Conservation (phyloP, 1,140 invertebrate species). For the Sinonovacula constricta region DNA sequence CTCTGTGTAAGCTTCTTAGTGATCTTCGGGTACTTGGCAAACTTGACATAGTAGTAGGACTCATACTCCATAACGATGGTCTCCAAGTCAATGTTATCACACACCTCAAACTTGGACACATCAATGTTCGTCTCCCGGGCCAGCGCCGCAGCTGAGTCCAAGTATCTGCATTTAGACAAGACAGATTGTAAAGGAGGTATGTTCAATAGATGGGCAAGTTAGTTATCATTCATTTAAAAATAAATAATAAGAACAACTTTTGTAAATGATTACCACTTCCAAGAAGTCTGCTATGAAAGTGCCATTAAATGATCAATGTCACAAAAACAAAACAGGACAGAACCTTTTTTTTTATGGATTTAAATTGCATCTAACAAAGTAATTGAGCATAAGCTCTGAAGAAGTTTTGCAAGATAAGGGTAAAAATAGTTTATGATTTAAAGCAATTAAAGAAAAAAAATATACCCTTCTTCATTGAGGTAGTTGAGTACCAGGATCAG, state of each 20-base stretch:
- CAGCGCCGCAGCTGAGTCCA: constrained; percentile 83
- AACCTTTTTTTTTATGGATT: too few species aligned
- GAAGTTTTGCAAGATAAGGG: constrained; percentile 45
- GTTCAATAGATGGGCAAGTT: too few species aligned
- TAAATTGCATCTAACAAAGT: not conserved
- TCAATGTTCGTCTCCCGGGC: constrained; percentile 85
- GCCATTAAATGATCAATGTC: too few species aligned
- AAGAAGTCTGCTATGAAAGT: too few species aligned
- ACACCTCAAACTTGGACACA: constrained; percentile 85
- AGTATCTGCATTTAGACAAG: too few species aligned
- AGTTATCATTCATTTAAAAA: too few species aligned
- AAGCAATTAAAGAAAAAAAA: constrained; percentile 46
- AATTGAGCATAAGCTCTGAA: constrained; percentile 53
- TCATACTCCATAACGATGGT: constrained; percentile 93
- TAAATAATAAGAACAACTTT: too few species aligned
- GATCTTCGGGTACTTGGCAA: constrained; percentile 91
- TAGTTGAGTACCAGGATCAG: constrained; percentile 89
- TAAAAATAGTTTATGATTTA: too few species aligned
- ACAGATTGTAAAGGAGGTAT: too few species aligned
- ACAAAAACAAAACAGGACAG: too few species aligned
- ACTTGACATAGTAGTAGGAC: constrained; percentile 90
- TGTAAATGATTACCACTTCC: too few species aligned
- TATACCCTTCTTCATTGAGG: constrained; percentile 86
- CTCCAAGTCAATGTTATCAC: constrained; percentile 94
- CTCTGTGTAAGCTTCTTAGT: constrained; percentile 81